Evolutionary conservation across 2,888 invertebrate species (phyloP).

Genomic region (Argynnis bischoffii): DNA sequence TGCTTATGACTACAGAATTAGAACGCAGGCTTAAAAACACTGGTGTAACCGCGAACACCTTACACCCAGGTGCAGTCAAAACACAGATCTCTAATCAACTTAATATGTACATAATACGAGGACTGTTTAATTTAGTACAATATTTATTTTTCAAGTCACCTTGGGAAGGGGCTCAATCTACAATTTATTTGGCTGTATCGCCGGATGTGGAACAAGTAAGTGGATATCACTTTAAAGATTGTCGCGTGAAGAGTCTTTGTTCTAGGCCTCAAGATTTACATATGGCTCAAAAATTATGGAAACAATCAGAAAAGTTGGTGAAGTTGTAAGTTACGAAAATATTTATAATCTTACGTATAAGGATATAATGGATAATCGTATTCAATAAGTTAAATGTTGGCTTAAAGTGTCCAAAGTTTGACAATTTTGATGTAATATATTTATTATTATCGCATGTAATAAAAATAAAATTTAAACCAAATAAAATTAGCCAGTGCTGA

Average conservation of each 20-base stretch:
- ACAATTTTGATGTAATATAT: too few species aligned
- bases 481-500: too few species aligned
- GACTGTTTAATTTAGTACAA: constrained; percentile 63
- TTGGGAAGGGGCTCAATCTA: constrained; percentile 74
- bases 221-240: constrained; percentile 85
- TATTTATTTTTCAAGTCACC: constrained; percentile 48
- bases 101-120: constrained; percentile 40
- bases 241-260: constrained; percentile 62
- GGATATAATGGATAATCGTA: too few species aligned
- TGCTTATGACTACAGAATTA: constrained; percentile 83
- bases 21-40: constrained; percentile 85
- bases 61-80: constrained; percentile 91
- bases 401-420: too few species aligned
- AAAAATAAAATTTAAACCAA: too few species aligned
- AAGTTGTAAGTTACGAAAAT: constrained; percentile 45
- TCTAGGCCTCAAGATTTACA: constrained; percentile 71
- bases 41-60: constrained; percentile 88
- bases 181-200: constrained; percentile 78
- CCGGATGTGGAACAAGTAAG: constrained; percentile 80
- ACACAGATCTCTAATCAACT: constrained; percentile 83
- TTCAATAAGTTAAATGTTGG: too few species aligned
- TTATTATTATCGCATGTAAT: too few species aligned
- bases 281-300: constrained; percentile 84
- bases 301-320: constrained; percentile 80
- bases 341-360: neutral